These are phyloP conservation scores for Philaethria dido DNA, from an alignment of 2,888 invertebrate genomes.

Conservation along the genomic window DNA sequence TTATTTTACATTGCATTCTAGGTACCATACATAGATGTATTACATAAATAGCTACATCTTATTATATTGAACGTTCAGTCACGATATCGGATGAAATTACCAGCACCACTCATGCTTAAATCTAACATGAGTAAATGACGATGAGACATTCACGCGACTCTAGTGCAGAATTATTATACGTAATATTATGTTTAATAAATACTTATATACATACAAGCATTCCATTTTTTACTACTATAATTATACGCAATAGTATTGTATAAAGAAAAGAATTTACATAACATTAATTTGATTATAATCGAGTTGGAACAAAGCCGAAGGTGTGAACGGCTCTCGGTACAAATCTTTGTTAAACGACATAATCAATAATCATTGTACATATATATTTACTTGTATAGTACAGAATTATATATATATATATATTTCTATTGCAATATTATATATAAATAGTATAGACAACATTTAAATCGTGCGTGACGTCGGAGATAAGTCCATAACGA, in stretches of 20 bases:
- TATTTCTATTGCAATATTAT: neutral
- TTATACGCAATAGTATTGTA: too few relatives aligned
- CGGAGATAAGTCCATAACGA: conserved; percentile 34
- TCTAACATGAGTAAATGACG: conserved; percentile 34
- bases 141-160: conserved; percentile 30
- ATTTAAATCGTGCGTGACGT: conserved; percentile 29
- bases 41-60: conserved; percentile 24
- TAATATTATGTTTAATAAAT: conserved; percentile 26
- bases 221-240: neutral
- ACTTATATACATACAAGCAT: neutral
- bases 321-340: neutral
- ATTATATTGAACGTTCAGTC: conserved; percentile 29
- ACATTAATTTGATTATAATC: too few relatives aligned
- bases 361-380: neutral
- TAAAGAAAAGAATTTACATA: too few relatives aligned
- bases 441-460: neutral
- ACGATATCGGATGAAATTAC: conserved; percentile 33
- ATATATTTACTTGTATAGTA: neutral
- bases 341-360: neutral
- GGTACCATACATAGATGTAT: conserved; percentile 7
- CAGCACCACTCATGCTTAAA: conserved; percentile 35
- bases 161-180: conserved; percentile 18
- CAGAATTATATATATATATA: neutral
- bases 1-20: neutral
- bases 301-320: too few relatives aligned